These are phyloP conservation scores for Thecophora atra DNA, from an alignment of 2,888 invertebrate species.

Conservation along the genomic window DNA sequence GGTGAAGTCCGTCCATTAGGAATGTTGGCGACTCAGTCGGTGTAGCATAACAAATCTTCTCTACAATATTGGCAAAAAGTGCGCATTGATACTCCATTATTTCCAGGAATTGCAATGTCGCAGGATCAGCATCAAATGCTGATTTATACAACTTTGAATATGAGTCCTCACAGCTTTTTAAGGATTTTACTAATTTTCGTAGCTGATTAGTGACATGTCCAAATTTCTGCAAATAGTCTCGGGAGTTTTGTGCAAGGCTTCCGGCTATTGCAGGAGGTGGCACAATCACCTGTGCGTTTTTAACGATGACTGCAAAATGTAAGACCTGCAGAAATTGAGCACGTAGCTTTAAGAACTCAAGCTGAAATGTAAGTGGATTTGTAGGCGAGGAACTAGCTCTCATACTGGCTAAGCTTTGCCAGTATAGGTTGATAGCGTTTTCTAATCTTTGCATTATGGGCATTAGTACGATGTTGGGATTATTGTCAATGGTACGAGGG, in stretches of 20 bases:
- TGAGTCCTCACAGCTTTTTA: slow-evolving; percentile 76
- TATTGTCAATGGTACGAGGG: slow-evolving; percentile 49
- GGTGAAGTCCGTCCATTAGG: slow-evolving; percentile 61
- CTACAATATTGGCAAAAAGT: slow-evolving; percentile 63
- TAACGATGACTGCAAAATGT: slow-evolving; percentile 64
- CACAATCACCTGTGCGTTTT: slow-evolving; percentile 76
- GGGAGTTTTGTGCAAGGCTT: slow-evolving; percentile 79
- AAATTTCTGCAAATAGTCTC: slow-evolving; percentile 81
- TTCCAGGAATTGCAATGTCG: slow-evolving; percentile 78
- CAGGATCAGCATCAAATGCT: slow-evolving; percentile 86
- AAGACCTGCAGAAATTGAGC: slow-evolving; percentile 77
- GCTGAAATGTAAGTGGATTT: slow-evolving; percentile 71
- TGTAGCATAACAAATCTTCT: slow-evolving; percentile 63
- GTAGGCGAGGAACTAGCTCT: slow-evolving; percentile 67
- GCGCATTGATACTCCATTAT: slow-evolving; percentile 66
- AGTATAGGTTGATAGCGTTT: slow-evolving; percentile 71
- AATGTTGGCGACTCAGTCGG: slow-evolving; percentile 63
- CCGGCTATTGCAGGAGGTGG: slow-evolving; percentile 94
- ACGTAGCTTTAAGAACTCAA: slow-evolving; percentile 80
- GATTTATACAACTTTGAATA: slow-evolving; percentile 83
- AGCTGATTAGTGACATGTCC: slow-evolving; percentile 83
- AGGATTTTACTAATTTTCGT: slow-evolving; percentile 76
- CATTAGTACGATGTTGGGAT: slow-evolving; percentile 49
- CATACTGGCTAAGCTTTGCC: slow-evolving; percentile 71
- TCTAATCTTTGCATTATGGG: slow-evolving; percentile 68